Evolutionary conservation across 2,888 invertebrate genomes (phyloP).

Genomic region (Synergus laeviventris): DNA sequence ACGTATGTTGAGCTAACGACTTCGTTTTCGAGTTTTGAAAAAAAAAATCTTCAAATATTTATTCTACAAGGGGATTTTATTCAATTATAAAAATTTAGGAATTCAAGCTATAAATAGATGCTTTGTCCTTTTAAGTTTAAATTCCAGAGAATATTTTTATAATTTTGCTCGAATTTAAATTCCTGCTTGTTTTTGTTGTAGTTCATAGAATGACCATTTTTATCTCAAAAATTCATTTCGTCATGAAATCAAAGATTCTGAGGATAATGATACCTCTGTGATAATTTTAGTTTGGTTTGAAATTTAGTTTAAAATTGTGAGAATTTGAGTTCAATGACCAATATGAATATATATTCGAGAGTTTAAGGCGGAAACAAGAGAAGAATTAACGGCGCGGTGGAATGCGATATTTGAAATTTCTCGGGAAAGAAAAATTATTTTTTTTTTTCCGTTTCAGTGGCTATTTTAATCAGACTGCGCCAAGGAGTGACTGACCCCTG

Average conservation of each 20-base stretch:
- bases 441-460: constrained; percentile 62
- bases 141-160: neutral
- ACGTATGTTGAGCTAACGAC: neutral
- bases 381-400: neutral
- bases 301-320: neutral
- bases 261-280: neutral
- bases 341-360: neutral
- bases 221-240: neutral
- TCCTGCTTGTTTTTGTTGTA: neutral
- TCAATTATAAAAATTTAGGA: too few species aligned
- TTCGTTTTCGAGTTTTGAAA: neutral
- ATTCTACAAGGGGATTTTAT: too few species aligned
- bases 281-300: neutral
- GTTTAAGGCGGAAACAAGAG: constrained; percentile 24
- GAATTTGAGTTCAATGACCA: neutral
- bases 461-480: constrained; percentile 69
- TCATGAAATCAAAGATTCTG: neutral
- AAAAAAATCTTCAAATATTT: too few species aligned
- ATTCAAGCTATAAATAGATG: neutral
- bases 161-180: too few species aligned
- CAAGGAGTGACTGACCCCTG: constrained; percentile 75
- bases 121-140: neutral
- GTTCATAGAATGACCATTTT: neutral
- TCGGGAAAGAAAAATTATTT: constrained; percentile 62
- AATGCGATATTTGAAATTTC: constrained; percentile 41